Percentiles rank a stretch among this genome's conserved stretches.
Evolutionary conservation across 2,797 vertebrate species (phyloP).

Genomic region (Sphenopsis melanotis): DNA sequence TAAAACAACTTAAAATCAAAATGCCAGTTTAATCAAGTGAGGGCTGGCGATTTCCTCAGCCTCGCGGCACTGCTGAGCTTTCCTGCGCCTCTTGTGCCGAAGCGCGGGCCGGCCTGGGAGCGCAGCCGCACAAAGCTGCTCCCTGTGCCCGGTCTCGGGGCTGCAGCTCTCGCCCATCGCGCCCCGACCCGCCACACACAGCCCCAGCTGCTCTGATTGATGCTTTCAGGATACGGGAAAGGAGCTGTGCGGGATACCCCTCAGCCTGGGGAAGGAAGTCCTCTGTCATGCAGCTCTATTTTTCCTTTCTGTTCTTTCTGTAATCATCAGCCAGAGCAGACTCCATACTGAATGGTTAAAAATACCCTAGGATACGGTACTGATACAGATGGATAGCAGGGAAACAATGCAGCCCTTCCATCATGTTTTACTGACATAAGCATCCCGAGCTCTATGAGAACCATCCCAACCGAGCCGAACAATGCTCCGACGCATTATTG

Average conservation of each 20-base stretch:
- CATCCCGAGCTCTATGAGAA: not conserved
- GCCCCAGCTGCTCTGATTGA: not conserved
- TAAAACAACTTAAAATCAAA: not conserved
- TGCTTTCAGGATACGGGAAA: not conserved
- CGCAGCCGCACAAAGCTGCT: not conserved
- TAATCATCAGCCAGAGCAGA: not conserved
- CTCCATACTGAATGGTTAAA: not conserved
- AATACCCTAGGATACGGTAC: not conserved
- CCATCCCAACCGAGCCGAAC: not conserved
- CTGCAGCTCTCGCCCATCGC: not conserved
- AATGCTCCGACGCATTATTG: not conserved
- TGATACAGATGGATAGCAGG: too few species aligned
- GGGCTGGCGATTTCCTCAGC: not conserved
- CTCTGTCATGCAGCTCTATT: not conserved
- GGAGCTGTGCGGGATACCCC: accelerated
- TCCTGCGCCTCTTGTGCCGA: not conserved
- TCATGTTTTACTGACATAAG: not conserved
- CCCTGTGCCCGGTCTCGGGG: too few species aligned
- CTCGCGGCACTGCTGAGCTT: accelerated
- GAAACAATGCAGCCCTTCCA: not conserved
- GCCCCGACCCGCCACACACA: not conserved
- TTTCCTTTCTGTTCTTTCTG: not conserved
- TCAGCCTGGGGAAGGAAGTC: not conserved
- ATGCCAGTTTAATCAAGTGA: not conserved
- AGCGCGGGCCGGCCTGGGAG: accelerated